Conservation (phyloP, 2,113 vertebrate genomes). For the Sinocyclocheilus maitianheensis region DNA sequence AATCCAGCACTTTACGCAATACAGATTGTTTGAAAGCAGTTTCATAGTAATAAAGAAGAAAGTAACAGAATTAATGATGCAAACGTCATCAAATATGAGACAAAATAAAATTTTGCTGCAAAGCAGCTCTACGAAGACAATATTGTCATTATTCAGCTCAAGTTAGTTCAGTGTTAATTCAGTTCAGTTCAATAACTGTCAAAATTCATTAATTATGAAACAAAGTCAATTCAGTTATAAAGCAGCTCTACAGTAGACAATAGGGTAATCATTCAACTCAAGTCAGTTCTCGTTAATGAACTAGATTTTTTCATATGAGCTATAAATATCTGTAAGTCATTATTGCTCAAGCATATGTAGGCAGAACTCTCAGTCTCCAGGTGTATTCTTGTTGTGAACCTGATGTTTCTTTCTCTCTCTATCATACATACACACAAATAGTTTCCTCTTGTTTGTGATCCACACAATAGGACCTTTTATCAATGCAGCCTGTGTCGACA, state of each 20-base stretch:
- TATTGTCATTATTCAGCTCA: not conserved
- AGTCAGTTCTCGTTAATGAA: not conserved
- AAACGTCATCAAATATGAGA: no score
- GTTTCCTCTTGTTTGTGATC: constrained; percentile 13
- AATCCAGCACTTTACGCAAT: no score
- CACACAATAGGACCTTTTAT: constrained; percentile 1
- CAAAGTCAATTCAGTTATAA: no score
- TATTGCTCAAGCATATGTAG: not conserved
- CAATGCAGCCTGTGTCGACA: not conserved
- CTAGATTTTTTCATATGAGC: not conserved
- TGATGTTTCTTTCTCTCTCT: not conserved
- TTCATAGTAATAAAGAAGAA: no score
- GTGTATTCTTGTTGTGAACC: not conserved
- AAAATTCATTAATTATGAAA: no score
- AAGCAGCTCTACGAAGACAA: not conserved
- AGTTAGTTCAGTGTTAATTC: no score
- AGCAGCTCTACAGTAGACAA: no score
- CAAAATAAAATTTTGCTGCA: no score
- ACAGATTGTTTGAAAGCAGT: no score
- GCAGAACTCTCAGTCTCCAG: not conserved
- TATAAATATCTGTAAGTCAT: not conserved
- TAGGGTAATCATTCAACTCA: not conserved
- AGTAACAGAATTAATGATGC: no score
- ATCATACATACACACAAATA: not conserved
- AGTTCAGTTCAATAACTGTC: no score